A percentile compares a stretch with the other conserved stretches of the same genome.
Conservation (phyloP, 2,797 vertebrate genomes). For the Artibeus lituratus region DNA sequence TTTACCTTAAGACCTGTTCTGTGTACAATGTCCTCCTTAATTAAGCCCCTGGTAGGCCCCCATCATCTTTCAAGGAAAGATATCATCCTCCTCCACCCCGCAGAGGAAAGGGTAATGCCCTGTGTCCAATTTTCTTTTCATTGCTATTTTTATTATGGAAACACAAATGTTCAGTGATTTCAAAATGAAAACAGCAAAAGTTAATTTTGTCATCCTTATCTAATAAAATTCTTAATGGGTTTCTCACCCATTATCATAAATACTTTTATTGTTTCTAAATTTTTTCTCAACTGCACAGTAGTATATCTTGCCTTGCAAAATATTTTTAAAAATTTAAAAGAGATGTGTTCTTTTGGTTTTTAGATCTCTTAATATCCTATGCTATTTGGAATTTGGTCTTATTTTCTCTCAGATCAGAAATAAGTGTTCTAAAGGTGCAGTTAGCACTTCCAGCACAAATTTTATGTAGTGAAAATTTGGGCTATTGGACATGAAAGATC, state of each 20-base stretch:
- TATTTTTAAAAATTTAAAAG: not conserved
- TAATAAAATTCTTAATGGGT: conserved; percentile 83
- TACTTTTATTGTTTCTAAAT: conserved; percentile 75
- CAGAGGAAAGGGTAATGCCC: conserved; percentile 79
- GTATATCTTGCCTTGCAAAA: conserved; percentile 65
- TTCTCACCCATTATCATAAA: conserved; percentile 81
- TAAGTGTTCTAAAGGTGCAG: not conserved
- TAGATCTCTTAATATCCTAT: not conserved
- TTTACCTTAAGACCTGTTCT: not conserved
- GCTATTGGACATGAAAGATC: not conserved
- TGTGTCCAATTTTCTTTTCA: conserved; percentile 85
- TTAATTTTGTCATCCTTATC: conserved; percentile 82
- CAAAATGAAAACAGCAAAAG: conserved; percentile 80
- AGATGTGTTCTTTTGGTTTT: not conserved
- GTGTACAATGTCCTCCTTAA: not conserved
- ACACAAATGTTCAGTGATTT: conserved; percentile 79
- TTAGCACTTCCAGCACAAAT: not conserved
- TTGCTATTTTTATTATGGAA: conserved; percentile 82
- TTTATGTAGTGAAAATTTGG: not conserved
- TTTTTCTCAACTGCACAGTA: conserved; percentile 64
- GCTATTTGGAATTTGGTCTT: not conserved
- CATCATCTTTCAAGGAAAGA: conserved; percentile 16
- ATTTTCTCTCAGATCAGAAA: not conserved
- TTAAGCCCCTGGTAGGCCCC: not conserved
- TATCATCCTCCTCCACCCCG: conserved; percentile 54